Evolutionary conservation across 2,888 invertebrate genomes (phyloP).

Genomic region (Lithophane ornitopus): DNA sequence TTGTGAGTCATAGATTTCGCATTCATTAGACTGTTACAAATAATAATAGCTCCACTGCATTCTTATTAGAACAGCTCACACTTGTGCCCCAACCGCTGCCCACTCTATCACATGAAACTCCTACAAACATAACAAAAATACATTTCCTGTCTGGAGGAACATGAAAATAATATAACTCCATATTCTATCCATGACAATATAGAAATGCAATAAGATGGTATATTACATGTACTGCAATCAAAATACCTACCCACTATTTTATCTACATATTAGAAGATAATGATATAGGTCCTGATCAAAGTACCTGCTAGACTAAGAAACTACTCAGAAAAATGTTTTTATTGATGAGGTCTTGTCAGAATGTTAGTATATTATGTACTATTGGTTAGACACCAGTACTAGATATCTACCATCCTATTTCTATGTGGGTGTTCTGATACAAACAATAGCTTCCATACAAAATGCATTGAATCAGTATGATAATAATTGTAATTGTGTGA

Average conservation of each 20-base stretch:
- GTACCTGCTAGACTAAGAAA: not conserved
- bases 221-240: not conserved
- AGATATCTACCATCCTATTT: not conserved
- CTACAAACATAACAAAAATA: constrained; percentile 23
- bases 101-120: constrained; percentile 13
- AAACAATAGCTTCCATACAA: constrained; percentile 22
- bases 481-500: constrained; percentile 43
- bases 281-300: not conserved
- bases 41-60: constrained; percentile 11
- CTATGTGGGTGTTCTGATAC: constrained; percentile 31
- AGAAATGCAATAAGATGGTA: not conserved
- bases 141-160: not conserved
- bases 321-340: not conserved
- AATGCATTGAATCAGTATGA: constrained; percentile 31
- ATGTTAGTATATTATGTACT: not conserved
- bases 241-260: constrained; percentile 18
- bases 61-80: constrained; percentile 24
- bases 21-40: not conserved
- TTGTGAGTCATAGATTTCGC: constrained; percentile 15
- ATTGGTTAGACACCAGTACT: not conserved
- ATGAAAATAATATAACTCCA: not conserved
- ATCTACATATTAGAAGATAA: constrained; percentile 23
- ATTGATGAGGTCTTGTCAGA: not conserved
- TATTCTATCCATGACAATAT: not conserved
- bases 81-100: not conserved